Evolutionary conservation across 2,888 invertebrate species (phyloP), one percentile per base, ranked within the genome.

Genomic region (Nomada fabriciana): DNA sequence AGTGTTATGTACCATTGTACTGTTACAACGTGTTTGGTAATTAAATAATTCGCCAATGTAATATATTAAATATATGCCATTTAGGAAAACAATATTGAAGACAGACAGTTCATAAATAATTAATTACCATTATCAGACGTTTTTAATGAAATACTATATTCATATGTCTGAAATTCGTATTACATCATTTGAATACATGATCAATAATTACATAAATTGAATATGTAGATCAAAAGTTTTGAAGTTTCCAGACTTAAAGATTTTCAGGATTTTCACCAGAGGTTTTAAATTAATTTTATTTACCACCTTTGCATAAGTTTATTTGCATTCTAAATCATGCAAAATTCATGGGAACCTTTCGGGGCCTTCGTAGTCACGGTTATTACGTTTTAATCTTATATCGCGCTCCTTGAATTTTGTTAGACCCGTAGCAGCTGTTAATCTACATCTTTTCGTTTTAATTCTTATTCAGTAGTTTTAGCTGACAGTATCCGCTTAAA

Each of bases 381-480:
- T 43, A 42, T 61, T 61, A 20, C 20, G 1, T 61, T 42, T 43
- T 20, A 61, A 43, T 61, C 20, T 43, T 43, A 43, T 20, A 42
- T 20, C 42, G 60, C 36, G 64, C 47, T 18, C 65, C 11, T 52
- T 29, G 13, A 29, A 52, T 36, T 67, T 36, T 20, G n/a, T 55
- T 42, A 55, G 15, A 2, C 15, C 2, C 36, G 53, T 36, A 67
- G 23, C 52, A 55, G 29, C 15, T 55, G 53, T 53, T 55, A 23
- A 68, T 42, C 53, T 55, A 55, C 42, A 53, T 67, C 25, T 42
- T 55, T 42, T n/a, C 7, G 18, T 36, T 55, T 68, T 55, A 55
- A 68, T 55, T n/a, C 10, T 9, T 53, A 36, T 67, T 18, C 36
- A 53, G 42, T 7, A 42, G 42, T 4, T 7, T 36, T 18, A 55